Evolutionary conservation across 2,888 invertebrate species (phyloP).

Genomic region (Macrophya alboannulata): DNA sequence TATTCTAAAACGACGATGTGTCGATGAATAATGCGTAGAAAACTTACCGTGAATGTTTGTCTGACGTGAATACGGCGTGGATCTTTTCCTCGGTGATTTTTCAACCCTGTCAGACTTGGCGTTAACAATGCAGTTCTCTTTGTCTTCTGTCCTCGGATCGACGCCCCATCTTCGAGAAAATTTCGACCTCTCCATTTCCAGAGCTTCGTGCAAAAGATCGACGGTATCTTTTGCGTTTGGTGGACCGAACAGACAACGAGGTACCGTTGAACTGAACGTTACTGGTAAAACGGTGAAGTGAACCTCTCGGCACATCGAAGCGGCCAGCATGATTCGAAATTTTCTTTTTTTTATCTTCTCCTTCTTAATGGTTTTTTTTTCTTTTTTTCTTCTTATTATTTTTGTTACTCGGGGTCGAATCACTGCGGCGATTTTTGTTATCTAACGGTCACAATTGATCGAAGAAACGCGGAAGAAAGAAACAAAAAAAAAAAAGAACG

Average conservation of each 20-base stretch:
- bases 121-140: conserved; percentile 71
- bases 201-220: conserved; percentile 83
- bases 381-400: conserved; percentile 46
- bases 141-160: conserved; percentile 78
- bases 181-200: conserved; percentile 82
- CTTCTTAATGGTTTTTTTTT: conserved; percentile 27
- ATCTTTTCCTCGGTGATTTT: conserved; percentile 72
- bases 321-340: conserved; percentile 72
- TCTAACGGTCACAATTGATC: not conserved
- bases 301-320: conserved; percentile 75
- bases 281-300: conserved; percentile 73
- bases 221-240: conserved; percentile 84
- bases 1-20: not conserved
- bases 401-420: conserved; percentile 38
- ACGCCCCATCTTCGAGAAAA: conserved; percentile 85
- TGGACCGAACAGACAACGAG: conserved; percentile 83
- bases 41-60: conserved; percentile 75
- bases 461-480: not conserved
- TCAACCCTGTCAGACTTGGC: conserved; percentile 58
- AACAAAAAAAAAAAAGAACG: not conserved
- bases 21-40: not conserved
- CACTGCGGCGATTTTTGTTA: conserved; percentile 27
- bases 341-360: not conserved
- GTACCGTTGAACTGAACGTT: conserved; percentile 72
- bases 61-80: conserved; percentile 73